Conservation (phyloP, 2,113 vertebrate genomes). For the Edolisoma coerulescens region DNA sequence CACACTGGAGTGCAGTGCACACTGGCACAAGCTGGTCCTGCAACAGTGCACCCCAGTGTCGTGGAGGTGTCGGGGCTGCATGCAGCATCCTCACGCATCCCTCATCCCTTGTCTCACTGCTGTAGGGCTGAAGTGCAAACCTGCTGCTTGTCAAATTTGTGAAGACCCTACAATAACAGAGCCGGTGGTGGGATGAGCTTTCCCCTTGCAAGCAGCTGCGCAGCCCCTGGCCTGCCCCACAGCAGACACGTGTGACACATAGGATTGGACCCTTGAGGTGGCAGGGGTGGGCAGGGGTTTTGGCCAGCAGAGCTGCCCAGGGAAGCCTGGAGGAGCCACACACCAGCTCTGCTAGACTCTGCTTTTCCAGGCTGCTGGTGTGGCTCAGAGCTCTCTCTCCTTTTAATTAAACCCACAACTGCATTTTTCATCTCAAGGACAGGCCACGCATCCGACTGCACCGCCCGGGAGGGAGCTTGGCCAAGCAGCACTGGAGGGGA, state of each 20-base stretch:
- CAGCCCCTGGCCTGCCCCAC: neutral
- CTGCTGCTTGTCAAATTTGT: neutral
- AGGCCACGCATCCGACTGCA: accelerated
- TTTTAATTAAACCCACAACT: constrained; percentile 35
- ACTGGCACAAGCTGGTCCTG: accelerated
- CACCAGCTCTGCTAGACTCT: neutral
- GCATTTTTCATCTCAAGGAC: constrained; percentile 41
- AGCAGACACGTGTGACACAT: neutral
- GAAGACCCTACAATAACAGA: neutral
- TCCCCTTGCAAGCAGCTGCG: neutral
- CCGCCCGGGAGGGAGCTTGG: accelerated
- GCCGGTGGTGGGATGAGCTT: neutral
- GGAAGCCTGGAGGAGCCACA: neutral
- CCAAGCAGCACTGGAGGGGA: neutral
- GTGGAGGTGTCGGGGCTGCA: neutral
- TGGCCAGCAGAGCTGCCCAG: neutral
- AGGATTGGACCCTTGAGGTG: neutral
- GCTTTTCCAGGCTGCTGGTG: neutral
- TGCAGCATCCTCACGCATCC: neutral
- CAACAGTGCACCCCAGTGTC: neutral
- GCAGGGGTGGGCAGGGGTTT: neutral
- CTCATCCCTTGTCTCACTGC: neutral
- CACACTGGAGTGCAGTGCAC: accelerated
- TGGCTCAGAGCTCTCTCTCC: accelerated
- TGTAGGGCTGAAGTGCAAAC: neutral